Base-by-base conservation (phyloP, 2,888 invertebrate genomes). In the Drosophila ustulata region DNA sequence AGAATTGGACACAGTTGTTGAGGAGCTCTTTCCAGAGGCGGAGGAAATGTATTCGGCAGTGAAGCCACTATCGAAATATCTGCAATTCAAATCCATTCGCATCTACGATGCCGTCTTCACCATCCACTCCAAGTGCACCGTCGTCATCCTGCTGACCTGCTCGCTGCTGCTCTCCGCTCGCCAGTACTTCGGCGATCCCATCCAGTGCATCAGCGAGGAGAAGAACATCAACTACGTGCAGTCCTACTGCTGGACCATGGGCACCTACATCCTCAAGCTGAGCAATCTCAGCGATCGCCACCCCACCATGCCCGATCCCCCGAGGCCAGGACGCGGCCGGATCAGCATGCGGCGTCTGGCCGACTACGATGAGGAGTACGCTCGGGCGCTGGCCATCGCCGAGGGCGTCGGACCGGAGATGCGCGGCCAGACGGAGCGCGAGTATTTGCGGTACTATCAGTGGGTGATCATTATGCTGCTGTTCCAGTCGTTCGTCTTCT, bases 161-260 rank as follows among this genome's bases (percentile, higher is more conserved):
- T 95, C 96, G 1, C 92, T 97, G 79, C 91, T 97, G 81, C 94
- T 97, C 53, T 96, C 96, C 47, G 95, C 96, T 3, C 96, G 96
- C 83, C 96, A 97, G 91, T 97, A 96, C 92, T 96, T 97, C 85
- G 97, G 97, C 0, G 96, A 97, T 84, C 97, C 97, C 1, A 97
- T 97, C 53, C 95, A 95, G 86, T 97, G 97, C 91, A 94, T 95
- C 89, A 93, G 93, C 32, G 93, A 93, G 62, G 92, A 92, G 13
- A 93, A 93, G 53, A 88, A 95, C 57, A 94, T 93, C 68, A 95
- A 95, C 49, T 94, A 95, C 11, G 93, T 96, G 25, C 95, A 96
- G 84, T 95, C 95, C 57, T 96, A 95, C 90, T 97, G 96, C 91
- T 96, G 96, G 96, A 96, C 96, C 76, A 94, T 95, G 91, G 95